A percentile compares a stretch with the other conserved stretches of the same genome.
Evolutionary conservation across 92 coral and sea anemone genomes (phyloP).

Genomic region (Pocillopora grandis): DNA sequence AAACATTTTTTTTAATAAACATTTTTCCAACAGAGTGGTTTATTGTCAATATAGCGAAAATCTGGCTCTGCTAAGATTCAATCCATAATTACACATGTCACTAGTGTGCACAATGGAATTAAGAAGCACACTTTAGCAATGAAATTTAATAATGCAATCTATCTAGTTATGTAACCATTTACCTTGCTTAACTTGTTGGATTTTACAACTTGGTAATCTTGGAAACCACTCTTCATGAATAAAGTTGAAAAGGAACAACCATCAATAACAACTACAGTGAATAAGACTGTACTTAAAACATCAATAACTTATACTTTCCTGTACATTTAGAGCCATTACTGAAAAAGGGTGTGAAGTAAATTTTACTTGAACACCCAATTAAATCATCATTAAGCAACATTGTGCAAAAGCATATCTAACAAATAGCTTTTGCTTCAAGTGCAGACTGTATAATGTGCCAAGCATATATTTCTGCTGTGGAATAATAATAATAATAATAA

Average conservation of each 20-base stretch:
- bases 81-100: no score
- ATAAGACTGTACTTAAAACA: background rate
- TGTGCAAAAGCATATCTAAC: no score
- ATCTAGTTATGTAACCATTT: background rate
- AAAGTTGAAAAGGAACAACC: constrained; percentile 48
- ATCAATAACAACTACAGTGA: background rate
- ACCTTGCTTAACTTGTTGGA: constrained; percentile 70
- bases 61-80: background rate
- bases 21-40: background rate
- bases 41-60: background rate
- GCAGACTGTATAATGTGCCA: no score
- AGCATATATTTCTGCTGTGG: no score
- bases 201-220: constrained; percentile 70
- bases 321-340: background rate
- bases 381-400: no score
- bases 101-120: no score
- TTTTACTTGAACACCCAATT: background rate
- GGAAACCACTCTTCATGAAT: constrained; percentile 63
- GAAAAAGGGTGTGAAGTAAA: background rate
- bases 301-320: constrained; percentile 8
- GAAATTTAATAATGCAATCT: background rate
- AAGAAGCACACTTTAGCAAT: no score
- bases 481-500: no score
- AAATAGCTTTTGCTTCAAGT: no score
- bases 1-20: no score